Evolutionary conservation across 1,140 invertebrate species (phyloP).

Genomic region (Gonatopus flavifemur): DNA sequence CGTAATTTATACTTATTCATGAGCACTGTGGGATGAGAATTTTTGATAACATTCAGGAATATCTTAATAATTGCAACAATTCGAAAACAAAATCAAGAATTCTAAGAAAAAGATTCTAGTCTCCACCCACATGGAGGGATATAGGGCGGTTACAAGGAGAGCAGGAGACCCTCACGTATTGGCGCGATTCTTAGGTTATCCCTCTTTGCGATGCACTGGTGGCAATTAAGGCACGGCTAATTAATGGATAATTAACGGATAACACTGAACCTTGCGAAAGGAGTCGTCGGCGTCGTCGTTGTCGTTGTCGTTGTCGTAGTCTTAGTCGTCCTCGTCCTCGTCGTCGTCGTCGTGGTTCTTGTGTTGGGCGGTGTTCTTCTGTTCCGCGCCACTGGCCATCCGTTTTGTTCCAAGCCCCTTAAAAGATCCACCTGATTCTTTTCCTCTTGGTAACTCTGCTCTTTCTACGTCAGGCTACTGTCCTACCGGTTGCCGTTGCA

Average conservation of each 20-base stretch:
- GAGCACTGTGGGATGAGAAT: slow-evolving; percentile 9
- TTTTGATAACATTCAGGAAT: slow-evolving; percentile 28
- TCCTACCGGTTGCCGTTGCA: slow-evolving; percentile 41
- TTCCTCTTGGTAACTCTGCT: too few species aligned
- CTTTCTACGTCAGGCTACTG: slow-evolving; percentile 30
- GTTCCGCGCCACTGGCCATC: neutral
- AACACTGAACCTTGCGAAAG: slow-evolving; percentile 50
- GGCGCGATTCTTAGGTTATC: slow-evolving; percentile 7
- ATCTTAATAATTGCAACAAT: slow-evolving; percentile 7
- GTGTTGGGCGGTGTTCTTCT: slow-evolving; percentile 2
- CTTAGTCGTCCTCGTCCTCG: too few species aligned
- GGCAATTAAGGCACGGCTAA: slow-evolving; percentile 52
- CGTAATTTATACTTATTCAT: slow-evolving; percentile 15
- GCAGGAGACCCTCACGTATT: slow-evolving; percentile 5
- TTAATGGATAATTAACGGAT: slow-evolving; percentile 58
- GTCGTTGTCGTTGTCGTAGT: too few species aligned
- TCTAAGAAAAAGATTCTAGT: neutral
- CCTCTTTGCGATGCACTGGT: slow-evolving; percentile 23
- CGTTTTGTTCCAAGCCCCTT: slow-evolving; percentile 11
- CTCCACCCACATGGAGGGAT: neutral
- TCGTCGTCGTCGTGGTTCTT: too few species aligned
- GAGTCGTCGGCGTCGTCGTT: slow-evolving; percentile 41
- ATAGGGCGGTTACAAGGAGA: slow-evolving; percentile 3
- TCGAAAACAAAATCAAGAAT: neutral
- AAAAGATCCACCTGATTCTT: slow-evolving; percentile 8